These are phyloP conservation scores for Lethrus apterus DNA, from an alignment of 1,140 invertebrate species.

Conservation along the genomic window DNA sequence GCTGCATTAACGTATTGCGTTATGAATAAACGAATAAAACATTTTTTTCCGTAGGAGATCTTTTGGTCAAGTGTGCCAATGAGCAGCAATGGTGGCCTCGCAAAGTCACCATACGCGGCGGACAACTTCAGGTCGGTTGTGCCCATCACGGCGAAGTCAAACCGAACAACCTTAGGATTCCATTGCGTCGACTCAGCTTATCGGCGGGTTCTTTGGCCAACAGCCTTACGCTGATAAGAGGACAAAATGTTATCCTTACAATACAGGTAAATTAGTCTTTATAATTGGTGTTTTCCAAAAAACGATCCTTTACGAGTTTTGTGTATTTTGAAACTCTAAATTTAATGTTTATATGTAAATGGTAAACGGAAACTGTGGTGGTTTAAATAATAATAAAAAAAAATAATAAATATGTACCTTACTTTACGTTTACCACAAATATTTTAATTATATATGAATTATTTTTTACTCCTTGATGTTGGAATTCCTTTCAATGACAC, in stretches of 20 bases:
- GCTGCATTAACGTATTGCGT: too few species aligned
- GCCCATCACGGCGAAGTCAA: slow-evolving; percentile 6
- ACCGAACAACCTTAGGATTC: slow-evolving; percentile 23
- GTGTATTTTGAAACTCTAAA: background rate
- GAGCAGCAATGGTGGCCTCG: slow-evolving; percentile 33
- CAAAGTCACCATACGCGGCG: slow-evolving; percentile 29
- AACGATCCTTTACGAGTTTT: too few species aligned
- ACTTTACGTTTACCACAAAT: too few species aligned
- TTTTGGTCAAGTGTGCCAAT: slow-evolving; percentile 31
- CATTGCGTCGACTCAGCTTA: slow-evolving; percentile 34
- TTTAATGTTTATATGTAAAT: background rate
- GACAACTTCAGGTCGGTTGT: slow-evolving; percentile 30
- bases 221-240: slow-evolving; percentile 32
- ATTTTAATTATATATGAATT: too few species aligned
- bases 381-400: background rate
- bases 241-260: slow-evolving; percentile 30
- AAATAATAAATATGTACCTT: too few species aligned
- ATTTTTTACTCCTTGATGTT: too few species aligned
- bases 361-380: background rate
- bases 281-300: too few species aligned
- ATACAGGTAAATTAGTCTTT: slow-evolving; percentile 39
- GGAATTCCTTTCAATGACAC: too few species aligned
- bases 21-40: too few species aligned
- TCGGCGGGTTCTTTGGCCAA: slow-evolving; percentile 32
- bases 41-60: slow-evolving; percentile 32